These are phyloP conservation scores for Cerastoderma edule DNA, from an alignment of 2,888 invertebrate genomes.

Conservation along the genomic window DNA sequence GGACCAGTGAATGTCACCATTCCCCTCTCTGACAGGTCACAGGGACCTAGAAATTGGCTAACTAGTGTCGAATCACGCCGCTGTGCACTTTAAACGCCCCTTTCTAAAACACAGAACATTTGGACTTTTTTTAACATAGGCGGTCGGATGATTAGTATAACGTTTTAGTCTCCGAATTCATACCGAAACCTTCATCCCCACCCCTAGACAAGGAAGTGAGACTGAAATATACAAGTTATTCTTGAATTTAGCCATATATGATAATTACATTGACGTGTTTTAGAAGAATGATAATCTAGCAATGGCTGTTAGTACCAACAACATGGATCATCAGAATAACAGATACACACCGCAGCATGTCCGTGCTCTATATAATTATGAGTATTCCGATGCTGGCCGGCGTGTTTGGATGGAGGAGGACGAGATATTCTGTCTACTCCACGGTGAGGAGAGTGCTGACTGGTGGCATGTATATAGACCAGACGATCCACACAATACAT, in stretches of 20 bases:
- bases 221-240: too few species aligned
- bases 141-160: too few species aligned
- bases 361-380: slow-evolving; percentile 73
- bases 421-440: slow-evolving; percentile 67
- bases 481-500: slow-evolving; percentile 60
- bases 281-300: too few species aligned
- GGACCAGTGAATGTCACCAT: not conserved
- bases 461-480: slow-evolving; percentile 75
- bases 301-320: slow-evolving; percentile 31
- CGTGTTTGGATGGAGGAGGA: slow-evolving; percentile 65
- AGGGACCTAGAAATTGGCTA: not conserved
- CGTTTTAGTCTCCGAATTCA: too few species aligned
- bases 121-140: too few species aligned
- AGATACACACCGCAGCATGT: slow-evolving; percentile 45
- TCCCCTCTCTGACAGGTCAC: slow-evolving; percentile 15
- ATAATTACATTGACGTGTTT: too few species aligned
- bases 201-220: too few species aligned
- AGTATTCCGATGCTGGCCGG: slow-evolving; percentile 67
- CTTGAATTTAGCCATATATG: too few species aligned
- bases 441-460: slow-evolving; percentile 57
- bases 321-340: slow-evolving; percentile 24
- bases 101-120: too few species aligned
- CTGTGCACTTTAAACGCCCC: not conserved
- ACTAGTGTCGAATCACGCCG: not conserved
- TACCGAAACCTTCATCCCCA: too few species aligned